Percentiles rank a stretch among this genome's conserved stretches.
Conservation (phyloP, 2,113 vertebrate species). For the Merops nubicus region DNA sequence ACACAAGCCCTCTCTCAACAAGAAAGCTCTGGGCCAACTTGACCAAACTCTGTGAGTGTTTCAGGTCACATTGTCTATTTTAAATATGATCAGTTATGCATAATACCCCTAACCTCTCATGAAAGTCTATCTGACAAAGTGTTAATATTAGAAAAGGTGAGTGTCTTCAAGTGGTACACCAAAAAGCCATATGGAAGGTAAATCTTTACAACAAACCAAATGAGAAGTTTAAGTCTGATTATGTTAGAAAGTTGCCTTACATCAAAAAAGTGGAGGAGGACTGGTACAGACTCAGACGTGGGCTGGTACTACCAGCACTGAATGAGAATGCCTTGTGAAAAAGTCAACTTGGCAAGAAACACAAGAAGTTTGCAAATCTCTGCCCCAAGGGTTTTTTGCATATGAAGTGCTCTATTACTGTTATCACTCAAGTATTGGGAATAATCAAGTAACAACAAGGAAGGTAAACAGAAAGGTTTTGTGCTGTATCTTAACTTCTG, state of each 20-base stretch:
- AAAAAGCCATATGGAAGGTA: neutral
- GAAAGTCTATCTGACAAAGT: neutral
- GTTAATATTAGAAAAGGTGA: neutral
- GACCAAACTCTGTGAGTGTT: neutral
- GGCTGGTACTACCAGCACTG: neutral
- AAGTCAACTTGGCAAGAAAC: conserved; percentile 26
- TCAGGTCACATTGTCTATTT: neutral
- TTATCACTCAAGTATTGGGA: conserved; percentile 46
- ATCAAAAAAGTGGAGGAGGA: neutral
- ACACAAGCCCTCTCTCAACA: neutral
- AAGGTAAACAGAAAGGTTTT: conserved; percentile 28
- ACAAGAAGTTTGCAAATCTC: conserved; percentile 32
- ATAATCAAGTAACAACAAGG: conserved; percentile 33
- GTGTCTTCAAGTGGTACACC: neutral
- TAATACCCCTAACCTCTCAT: neutral
- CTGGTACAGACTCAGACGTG: neutral
- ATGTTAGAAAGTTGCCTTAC: neutral
- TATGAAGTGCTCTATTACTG: conserved; percentile 33
- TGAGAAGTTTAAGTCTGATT: neutral
- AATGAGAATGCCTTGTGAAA: neutral
- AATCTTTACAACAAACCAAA: neutral
- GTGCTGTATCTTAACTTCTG: neutral
- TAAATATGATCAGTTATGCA: neutral
- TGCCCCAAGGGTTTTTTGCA: conserved; percentile 43
- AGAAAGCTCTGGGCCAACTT: neutral